Conservation (phyloP, 1,140 invertebrate genomes). For the Triops cancriformis region DNA sequence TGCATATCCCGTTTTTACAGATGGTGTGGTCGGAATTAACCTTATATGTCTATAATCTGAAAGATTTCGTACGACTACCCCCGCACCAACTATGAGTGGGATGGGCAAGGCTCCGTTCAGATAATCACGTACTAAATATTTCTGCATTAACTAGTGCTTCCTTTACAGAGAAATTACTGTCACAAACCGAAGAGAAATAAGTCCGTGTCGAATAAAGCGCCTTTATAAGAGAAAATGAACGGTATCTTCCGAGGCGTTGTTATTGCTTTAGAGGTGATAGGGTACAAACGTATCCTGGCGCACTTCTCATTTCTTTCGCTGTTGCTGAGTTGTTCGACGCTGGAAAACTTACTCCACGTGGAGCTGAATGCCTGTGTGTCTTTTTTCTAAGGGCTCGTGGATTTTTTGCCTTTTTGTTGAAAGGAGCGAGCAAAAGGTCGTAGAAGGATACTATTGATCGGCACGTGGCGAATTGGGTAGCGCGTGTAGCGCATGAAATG, state of each 20-base stretch:
- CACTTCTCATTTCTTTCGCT: neutral
- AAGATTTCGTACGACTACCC: no score
- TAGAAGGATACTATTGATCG: conserved; percentile 10
- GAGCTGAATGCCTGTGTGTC: neutral
- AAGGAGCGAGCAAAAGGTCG: conserved; percentile 1
- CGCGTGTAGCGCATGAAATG: conserved; percentile 4
- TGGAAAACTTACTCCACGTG: neutral
- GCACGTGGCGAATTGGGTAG: conserved; percentile 12
- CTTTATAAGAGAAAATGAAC: neutral
- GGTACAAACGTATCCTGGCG: neutral
- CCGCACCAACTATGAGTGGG: no score
- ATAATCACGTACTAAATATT: no score
- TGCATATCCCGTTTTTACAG: neutral
- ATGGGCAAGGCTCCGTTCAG: no score
- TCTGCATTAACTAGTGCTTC: no score
- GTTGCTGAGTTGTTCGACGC: neutral
- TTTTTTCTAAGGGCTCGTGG: neutral
- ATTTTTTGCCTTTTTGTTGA: neutral
- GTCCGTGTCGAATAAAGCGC: no score
- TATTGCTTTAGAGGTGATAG: neutral
- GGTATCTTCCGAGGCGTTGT: neutral
- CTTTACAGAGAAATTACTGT: no score
- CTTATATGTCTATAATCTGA: neutral
- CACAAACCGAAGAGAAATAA: no score
- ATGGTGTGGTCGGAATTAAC: no score